Evolutionary conservation across 37 sponge, comb jelly and placozoan species (phyloP).

Genomic region (Eunapius fragilis): DNA sequence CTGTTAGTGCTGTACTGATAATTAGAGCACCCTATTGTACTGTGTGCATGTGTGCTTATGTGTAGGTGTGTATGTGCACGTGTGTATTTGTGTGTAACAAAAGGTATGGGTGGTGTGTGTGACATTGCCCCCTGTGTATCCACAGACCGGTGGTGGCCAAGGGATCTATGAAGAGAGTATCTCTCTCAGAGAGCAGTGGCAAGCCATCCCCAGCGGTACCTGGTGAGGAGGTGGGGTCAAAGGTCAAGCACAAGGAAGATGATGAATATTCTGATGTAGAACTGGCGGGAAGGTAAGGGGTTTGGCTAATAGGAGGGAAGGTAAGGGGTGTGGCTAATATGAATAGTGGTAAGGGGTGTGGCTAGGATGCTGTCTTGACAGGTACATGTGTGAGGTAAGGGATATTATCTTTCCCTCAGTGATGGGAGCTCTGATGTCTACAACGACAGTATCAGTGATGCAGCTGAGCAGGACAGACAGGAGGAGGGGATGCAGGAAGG

Average conservation of each 20-base stretch:
- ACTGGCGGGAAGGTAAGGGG: background rate
- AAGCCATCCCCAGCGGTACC: background rate
- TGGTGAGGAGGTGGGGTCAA: background rate
- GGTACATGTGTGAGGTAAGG: too few species aligned
- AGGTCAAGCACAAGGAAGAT: background rate
- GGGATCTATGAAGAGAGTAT: conserved; percentile 7
- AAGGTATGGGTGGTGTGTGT: conserved; percentile 12
- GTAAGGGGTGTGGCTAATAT: too few species aligned
- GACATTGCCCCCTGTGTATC: background rate
- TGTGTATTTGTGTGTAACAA: background rate
- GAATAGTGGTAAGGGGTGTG: too few species aligned
- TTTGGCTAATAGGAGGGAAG: background rate
- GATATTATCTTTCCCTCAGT: background rate
- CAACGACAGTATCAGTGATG: background rate
- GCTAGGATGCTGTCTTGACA: too few species aligned
- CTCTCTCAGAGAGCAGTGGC: background rate
- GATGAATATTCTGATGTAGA: background rate
- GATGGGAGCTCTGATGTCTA: conserved; percentile 34
- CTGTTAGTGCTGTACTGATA: too few species aligned
- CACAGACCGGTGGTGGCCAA: background rate
- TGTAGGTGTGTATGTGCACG: background rate
- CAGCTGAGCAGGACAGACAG: background rate
- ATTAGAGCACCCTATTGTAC: too few species aligned
- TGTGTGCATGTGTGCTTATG: too few species aligned
- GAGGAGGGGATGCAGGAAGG: background rate